Evolutionary conservation across 2,113 vertebrate species (phyloP).

Genomic region (Notothenia rossii): DNA sequence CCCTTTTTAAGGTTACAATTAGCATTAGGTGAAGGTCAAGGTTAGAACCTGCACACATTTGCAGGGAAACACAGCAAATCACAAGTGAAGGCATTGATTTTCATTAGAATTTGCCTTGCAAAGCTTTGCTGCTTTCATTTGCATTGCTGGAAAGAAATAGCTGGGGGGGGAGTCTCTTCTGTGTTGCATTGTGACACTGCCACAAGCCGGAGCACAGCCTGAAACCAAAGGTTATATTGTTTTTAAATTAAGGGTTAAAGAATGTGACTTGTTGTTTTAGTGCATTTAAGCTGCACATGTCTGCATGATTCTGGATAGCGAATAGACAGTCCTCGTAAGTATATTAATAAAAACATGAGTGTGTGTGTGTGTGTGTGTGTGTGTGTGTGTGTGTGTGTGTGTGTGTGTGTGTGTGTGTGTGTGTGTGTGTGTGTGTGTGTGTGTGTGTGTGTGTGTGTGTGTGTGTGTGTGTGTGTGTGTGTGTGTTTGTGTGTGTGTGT

Average conservation of each 20-base stretch:
- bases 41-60: not conserved
- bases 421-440: constrained; percentile 24
- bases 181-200: not conserved
- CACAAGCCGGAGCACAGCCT: constrained; percentile 2
- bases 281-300: constrained; percentile 10
- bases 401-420: constrained; percentile 22
- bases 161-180: not conserved
- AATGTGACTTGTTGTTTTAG: constrained; percentile 1
- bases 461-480: constrained; percentile 12
- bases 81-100: constrained; percentile 1
- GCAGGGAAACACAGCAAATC: not conserved
- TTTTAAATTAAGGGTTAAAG: constrained; percentile 1
- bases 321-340: not conserved
- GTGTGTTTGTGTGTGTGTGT: not conserved
- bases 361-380: not conserved
- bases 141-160: not conserved
- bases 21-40: not conserved
- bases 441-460: constrained; percentile 16
- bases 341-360: constrained; percentile 24
- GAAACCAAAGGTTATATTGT: not conserved
- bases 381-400: constrained; percentile 25
- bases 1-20: not conserved
- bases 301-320: not conserved
- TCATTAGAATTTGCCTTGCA: not conserved
- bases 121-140: not conserved